Evolutionary conservation across 2,888 invertebrate species (phyloP).

Genomic region (Mesopsocus fuscifrons): DNA sequence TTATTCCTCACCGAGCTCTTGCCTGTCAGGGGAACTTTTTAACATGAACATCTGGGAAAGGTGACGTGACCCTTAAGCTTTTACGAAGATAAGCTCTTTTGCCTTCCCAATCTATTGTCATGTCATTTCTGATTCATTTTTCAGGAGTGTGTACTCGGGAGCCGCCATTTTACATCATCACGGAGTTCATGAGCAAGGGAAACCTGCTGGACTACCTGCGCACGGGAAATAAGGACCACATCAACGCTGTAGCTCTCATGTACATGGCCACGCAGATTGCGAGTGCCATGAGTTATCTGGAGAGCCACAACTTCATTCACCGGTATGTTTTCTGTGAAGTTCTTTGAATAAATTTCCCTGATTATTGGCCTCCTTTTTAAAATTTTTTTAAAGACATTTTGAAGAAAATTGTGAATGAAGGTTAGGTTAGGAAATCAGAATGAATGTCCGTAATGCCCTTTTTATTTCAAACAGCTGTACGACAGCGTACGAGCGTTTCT

Average conservation of each 20-base stretch:
- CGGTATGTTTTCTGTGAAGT: slow-evolving; percentile 28
- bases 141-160: slow-evolving; percentile 86
- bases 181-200: slow-evolving; percentile 98
- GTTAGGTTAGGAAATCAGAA: no score
- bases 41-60: no score
- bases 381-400: not conserved
- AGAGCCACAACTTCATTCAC: slow-evolving; percentile 89
- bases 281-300: slow-evolving; percentile 95
- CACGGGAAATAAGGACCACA: slow-evolving; percentile 63
- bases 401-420: not conserved
- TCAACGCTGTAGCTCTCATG: slow-evolving; percentile 90
- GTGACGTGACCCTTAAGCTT: no score
- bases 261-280: slow-evolving; percentile 99
- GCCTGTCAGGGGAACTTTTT: no score
- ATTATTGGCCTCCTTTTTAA: not conserved
- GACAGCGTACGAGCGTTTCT: no score
- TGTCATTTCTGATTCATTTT: no score
- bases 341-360: not conserved
- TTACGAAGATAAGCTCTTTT: no score
- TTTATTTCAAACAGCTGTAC: no score
- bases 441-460: no score
- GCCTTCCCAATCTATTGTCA: no score
- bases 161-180: slow-evolving; percentile 98
- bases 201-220: slow-evolving; percentile 92
- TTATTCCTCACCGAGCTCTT: no score